These are phyloP conservation scores for Gymnothorax javanicus DNA, from an alignment of 2,797 vertebrate species.

Conservation along the genomic window DNA sequence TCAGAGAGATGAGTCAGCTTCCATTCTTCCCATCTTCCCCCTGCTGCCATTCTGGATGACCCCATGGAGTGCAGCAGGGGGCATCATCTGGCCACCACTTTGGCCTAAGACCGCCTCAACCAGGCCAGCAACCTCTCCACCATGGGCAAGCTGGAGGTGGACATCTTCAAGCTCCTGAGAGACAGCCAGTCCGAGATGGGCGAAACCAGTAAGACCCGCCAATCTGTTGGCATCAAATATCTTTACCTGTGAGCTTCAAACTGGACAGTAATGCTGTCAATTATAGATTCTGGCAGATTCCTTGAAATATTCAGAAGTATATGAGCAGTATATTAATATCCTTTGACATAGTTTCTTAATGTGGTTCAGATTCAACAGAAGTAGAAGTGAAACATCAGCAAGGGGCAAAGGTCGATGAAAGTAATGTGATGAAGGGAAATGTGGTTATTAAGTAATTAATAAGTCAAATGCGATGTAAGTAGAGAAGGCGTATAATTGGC, in stretches of 20 bases:
- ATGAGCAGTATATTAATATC: too few relatives aligned
- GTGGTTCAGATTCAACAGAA: neutral
- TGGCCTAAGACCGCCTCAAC: slow-evolving; percentile 82
- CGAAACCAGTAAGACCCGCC: slow-evolving; percentile 77
- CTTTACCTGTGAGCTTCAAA: neutral
- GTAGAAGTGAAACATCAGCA: neutral
- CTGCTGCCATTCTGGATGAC: slow-evolving; percentile 83
- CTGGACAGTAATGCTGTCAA: too few relatives aligned
- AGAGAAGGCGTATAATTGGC: neutral
- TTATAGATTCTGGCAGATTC: too few relatives aligned
- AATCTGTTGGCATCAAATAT: neutral
- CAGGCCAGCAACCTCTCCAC: slow-evolving; percentile 71
- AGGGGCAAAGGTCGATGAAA: neutral
- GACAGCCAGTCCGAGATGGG: slow-evolving; percentile 84
- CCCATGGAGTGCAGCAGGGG: slow-evolving; percentile 85
- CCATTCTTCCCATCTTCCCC: neutral
- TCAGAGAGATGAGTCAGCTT: too few relatives aligned
- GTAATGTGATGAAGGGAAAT: neutral
- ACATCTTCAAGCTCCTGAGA: slow-evolving; percentile 81
- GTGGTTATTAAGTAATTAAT: neutral
- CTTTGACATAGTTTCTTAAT: too few relatives aligned
- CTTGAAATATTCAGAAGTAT: too few relatives aligned
- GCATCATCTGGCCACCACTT: slow-evolving; percentile 80
- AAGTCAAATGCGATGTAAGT: neutral
- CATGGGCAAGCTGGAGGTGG: slow-evolving; percentile 79